Evolutionary conservation across 2,888 invertebrate genomes (phyloP), one percentile per base, ranked within the genome.

Genomic region (Tetrapedia diversipes): DNA sequence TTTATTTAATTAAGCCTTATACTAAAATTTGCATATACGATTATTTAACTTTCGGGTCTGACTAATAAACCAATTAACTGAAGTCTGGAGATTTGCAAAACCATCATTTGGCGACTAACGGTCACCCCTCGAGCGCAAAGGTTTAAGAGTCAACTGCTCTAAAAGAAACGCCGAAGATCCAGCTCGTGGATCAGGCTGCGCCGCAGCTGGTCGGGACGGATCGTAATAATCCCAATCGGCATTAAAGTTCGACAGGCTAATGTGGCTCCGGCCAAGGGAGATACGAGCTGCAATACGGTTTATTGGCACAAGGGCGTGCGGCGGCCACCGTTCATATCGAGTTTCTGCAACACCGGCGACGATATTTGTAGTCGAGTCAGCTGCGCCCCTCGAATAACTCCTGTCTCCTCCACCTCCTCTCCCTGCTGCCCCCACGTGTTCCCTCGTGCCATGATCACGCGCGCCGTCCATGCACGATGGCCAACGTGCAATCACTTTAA

Each of bases 311-410:
- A 70, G 75, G 61, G 69, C 77, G 61, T 11, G 59, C 63, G 41
- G 56, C 43, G n/a, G n/a, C n/a, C n/a, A 43, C 63, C 73, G 76
- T 59, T 73, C 74, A 51, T 77, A 74, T 78, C 70, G 63, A 70
- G 59, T 77, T 75, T 66, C 76, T 59, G 73, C 67, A 73, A 60
- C 76, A 77, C 61, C 65, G 57, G 66, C 70, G 51, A 76, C 76
- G 66, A 76, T 70, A 70, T 67, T 77, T 63, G 69, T 57, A 71
- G 73, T 75, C 73, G 60, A 71, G 71, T 71, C 80, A 76, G 80
- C 75, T 59, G 71, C 67, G 77, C 64, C 77, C 73, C 70, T 61
- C 70, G 67, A 73, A 65, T 77, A 77, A 69, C 53, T 80, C 41
- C 27, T 34, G 54, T 34, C 39, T 56, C n/a, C n/a, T n/a, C n/a